Evolutionary conservation across 2,797 vertebrate species (phyloP).

Genomic region (Oreochromis mossambicus): DNA sequence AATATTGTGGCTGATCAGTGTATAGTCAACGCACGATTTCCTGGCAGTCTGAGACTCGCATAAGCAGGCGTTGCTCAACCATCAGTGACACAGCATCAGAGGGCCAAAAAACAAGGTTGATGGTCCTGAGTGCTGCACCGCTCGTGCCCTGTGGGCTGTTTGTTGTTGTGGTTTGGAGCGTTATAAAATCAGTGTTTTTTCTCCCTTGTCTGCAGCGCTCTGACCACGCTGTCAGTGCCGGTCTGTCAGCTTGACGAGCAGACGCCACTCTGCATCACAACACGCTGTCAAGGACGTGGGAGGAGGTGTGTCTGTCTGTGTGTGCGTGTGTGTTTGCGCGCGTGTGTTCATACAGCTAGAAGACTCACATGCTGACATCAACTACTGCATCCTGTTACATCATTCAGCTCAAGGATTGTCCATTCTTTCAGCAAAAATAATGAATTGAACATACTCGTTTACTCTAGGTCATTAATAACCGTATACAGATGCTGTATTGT

Average conservation of each 20-base stretch:
- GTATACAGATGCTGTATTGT: background rate
- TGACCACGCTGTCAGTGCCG: constrained; percentile 65
- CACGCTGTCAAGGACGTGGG: constrained; percentile 62
- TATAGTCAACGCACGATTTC: background rate
- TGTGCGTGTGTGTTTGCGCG: background rate
- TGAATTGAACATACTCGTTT: constrained; percentile 18
- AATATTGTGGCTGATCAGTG: background rate
- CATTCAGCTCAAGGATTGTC: constrained; percentile 26
- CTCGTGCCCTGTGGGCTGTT: constrained; percentile 34
- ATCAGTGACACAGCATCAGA: constrained; percentile 42
- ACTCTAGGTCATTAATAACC: background rate
- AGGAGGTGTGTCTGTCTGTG: background rate
- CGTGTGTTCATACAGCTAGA: constrained; percentile 15
- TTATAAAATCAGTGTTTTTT: constrained; percentile 52
- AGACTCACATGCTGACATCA: constrained; percentile 55
- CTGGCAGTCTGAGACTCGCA: background rate
- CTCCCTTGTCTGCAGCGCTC: constrained; percentile 48
- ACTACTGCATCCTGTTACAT: constrained; percentile 55
- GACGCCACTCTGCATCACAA: constrained; percentile 72
- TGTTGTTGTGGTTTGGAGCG: constrained; percentile 58
- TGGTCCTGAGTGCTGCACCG: constrained; percentile 9
- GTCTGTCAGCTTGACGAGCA: constrained; percentile 73
- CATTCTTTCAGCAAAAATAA: background rate
- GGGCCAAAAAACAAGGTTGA: constrained; percentile 9
- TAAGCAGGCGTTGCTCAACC: background rate